Percentiles rank a stretch among this genome's conserved stretches.
Conservation (phyloP, 2,797 vertebrate genomes). For the Clarias laeviceps region DNA sequence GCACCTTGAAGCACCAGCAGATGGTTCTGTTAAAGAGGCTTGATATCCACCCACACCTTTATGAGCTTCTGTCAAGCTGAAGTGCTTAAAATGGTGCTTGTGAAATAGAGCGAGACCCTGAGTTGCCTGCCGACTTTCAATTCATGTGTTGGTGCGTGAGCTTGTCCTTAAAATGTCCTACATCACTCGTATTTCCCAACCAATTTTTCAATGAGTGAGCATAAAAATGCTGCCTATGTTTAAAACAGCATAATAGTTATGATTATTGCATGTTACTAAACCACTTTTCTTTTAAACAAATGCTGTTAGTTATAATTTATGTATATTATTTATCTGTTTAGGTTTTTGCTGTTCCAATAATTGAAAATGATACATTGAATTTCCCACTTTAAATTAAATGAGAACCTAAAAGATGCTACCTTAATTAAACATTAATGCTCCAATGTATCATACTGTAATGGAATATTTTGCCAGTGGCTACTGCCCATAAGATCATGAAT, state of each 20-base stretch:
- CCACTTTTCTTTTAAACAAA: too few relatives aligned
- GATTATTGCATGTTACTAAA: neutral
- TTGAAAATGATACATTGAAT: constrained; percentile 34
- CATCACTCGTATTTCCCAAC: neutral
- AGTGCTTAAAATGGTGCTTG: constrained; percentile 37
- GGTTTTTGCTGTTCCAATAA: constrained; percentile 40
- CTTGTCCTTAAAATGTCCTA: constrained; percentile 11
- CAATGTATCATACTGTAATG: constrained; percentile 52
- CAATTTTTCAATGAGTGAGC: neutral
- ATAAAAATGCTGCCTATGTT: neutral
- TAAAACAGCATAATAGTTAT: too few relatives aligned
- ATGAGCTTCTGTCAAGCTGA: constrained; percentile 45
- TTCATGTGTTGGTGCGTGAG: neutral
- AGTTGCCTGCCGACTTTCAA: constrained; percentile 3
- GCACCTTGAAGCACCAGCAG: constrained; percentile 33
- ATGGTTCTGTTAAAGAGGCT: constrained; percentile 38
- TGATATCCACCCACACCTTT: constrained; percentile 43
- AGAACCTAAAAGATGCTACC: constrained; percentile 28
- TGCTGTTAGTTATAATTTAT: constrained; percentile 31
- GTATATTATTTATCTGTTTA: constrained; percentile 35
- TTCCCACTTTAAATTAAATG: constrained; percentile 48
- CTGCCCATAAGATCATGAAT: constrained; percentile 40
- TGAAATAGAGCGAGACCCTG: constrained; percentile 26
- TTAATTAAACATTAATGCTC: constrained; percentile 55
- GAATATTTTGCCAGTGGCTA: constrained; percentile 51